phyloP scores from a whole-genome alignment of 64 coral and sea anemone genomes.

The Montipora efflorescens region DNA sequence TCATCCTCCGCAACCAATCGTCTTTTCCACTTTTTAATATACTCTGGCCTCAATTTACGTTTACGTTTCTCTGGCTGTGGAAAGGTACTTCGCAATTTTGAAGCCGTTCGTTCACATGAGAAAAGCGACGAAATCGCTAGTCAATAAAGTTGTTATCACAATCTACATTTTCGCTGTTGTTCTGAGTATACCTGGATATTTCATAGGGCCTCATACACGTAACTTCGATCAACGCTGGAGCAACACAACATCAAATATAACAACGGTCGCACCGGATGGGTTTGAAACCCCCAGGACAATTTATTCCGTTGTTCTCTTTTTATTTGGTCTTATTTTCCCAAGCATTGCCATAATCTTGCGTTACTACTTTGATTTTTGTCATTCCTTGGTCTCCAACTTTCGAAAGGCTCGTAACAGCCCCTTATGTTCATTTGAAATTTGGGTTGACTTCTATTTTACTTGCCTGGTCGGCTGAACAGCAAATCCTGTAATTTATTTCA shows the following conservation, averaged over 20 bases:
- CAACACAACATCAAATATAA: not conserved
- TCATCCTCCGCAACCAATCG: not conserved
- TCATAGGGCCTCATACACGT: not conserved
- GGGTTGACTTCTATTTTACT: not conserved
- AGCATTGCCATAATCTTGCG: not conserved
- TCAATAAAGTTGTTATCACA: not conserved
- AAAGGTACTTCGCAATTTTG: constrained; percentile 10
- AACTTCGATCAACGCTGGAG: not conserved
- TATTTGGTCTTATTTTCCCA: not conserved
- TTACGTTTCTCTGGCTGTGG: constrained; percentile 19
- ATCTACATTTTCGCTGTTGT: not conserved
- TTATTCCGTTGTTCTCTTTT: not conserved
- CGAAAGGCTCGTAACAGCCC: not conserved
- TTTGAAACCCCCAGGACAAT: not conserved
- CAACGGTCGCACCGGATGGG: not conserved
- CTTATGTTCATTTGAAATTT: not conserved
- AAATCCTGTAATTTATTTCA: constrained; percentile 26
- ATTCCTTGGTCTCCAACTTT: constrained; percentile 36
- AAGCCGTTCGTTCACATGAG: constrained; percentile 50
- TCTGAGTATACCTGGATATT: not conserved
- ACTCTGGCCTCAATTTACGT: not conserved
- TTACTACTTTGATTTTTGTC: constrained; percentile 6
- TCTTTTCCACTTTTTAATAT: not conserved
- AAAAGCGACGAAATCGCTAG: not conserved
- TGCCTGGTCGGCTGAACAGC: not conserved